A percentile compares a stretch with the other conserved stretches of the same genome.
Conservation (phyloP, 2,888 invertebrate species). For the Orgyia antiqua region DNA sequence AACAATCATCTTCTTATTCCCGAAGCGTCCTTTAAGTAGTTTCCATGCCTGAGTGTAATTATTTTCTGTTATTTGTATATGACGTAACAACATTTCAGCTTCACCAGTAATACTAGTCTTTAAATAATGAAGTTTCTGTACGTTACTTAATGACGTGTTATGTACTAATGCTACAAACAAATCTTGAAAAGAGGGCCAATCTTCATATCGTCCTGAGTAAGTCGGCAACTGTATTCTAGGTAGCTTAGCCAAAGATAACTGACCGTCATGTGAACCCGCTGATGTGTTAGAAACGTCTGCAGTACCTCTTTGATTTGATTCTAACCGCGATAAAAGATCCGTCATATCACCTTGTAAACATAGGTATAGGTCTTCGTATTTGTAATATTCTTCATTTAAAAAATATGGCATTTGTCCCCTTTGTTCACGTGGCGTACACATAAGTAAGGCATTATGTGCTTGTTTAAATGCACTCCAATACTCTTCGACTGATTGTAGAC, state of each 20-base stretch:
- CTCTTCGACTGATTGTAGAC: constrained; percentile 5
- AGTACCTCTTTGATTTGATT: background rate
- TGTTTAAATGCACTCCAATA: constrained; percentile 6
- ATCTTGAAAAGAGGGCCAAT: background rate
- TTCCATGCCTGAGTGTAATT: constrained; percentile 1
- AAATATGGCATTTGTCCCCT: constrained; percentile 1
- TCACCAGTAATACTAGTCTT: constrained; percentile 3
- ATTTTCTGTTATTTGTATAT: background rate
- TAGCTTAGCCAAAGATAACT: background rate
- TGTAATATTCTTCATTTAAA: constrained; percentile 7
- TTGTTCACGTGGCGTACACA: constrained; percentile 2
- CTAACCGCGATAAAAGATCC: constrained; percentile 1
- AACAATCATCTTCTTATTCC: background rate
- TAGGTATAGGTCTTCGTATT: constrained; percentile 4
- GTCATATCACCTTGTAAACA: constrained; percentile 4
- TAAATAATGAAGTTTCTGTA: constrained; percentile 1
- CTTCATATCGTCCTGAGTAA: background rate
- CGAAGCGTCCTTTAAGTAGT: background rate
- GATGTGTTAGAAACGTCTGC: background rate
- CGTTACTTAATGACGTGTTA: background rate
- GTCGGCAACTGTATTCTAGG: background rate
- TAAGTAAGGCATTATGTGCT: constrained; percentile 2
- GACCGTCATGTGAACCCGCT: too few species aligned
- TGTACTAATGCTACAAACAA: background rate
- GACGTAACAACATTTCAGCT: background rate